Base-by-base conservation (phyloP, 64 coral and sea anemone species). In the Cladopsammia gracilis region DNA sequence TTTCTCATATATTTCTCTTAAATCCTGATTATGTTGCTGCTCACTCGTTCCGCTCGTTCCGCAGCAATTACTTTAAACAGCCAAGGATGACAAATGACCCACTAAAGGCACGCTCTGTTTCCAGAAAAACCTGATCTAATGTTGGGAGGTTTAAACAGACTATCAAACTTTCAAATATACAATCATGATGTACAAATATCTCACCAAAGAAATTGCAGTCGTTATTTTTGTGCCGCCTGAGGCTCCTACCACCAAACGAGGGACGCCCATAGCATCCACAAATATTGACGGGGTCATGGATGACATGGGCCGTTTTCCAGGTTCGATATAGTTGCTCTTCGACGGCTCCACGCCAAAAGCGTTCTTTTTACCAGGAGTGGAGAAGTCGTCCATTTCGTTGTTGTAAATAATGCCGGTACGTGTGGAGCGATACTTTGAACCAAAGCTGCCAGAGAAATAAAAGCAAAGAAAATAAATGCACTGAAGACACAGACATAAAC, bases 381-480 rank as follows among this genome's bases (percentile, higher is more conserved):
- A 90, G 22, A 97, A 97, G 82, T 97, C 95, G 25, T 97, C 95
- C 95, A 97, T 97, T 76, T 97, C 52, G 25, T 97, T 91, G 92
- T 97, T 97, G 14, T 86, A 93, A 12, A 97, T 97, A 22, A 97
- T 97, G 4, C 95, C 95, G 25, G 92, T 87, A 4, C n/a, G 52
- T 44, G 7, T 91, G 11, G 91, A 93, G 47, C 95, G 82, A 23
- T 87, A 97, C 70, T 94, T 97, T 57, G 87, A 89, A 13, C 95
- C 95, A 74, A 94, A 97, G 56, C 95, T 97, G 62, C 24, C 52
- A 83, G 22, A 59, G 10, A 70, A 0, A 16, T 2, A 3, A 12
- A 25, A 65, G 54, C 6, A 53, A 8, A 85, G 50, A 45, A 43
- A 26, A 5, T 3, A 65, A 70, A 53, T 64, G n/a, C 7, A 49